Base-by-base conservation (phyloP, 2,888 invertebrate genomes). In the Chironomus riparius region DNA sequence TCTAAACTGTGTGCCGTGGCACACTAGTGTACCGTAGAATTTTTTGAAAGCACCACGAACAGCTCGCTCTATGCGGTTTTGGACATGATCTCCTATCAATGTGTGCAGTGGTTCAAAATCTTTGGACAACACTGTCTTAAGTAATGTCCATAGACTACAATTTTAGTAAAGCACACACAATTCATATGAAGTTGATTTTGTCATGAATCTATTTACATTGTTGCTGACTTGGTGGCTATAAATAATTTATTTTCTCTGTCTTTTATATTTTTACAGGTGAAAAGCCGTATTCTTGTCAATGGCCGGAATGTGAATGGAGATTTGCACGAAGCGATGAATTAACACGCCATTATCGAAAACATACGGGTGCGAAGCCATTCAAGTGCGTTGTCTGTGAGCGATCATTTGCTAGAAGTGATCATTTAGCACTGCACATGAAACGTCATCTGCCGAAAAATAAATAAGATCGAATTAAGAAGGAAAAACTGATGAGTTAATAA, bases 261-360 rank as follows among this genome's bases (percentile, higher is more conserved):
- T n/a, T n/a, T n/a, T n/a, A n/a, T 78, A 76, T 83, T 83, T 78
- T 87, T 87, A 10, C 87, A 96, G 97, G 97, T 80, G 97, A 98
- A 85, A 98, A 98, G 85, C 97, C 97, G 79, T 98, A 97, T 86
- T 94, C 95, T 82, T 97, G 97, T 86, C 95, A 95, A 83, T 97
- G 97, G 97, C 95, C 95, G 70, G 97, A 97, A 82, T 98, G 97
- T 86, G 95, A 96, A 83, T 98, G 97, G 97, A 88, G 97, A 81
- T 97, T 97, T 84, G 97, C 97, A 77, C 88, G 97, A 77, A 95
- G 95, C 68, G 97, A 97, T 86, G 97, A 97, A 86, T 86, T 97
- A 83, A 97, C 97, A 77, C 91, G 97, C 80, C 97, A 97, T 84
- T 97, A 95, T 86, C 90, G 97, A 81, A 97, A 97, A 85, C 97